Percentiles rank a stretch among this genome's conserved stretches.
These are phyloP conservation scores for Chiloscyllium punctatum DNA, from an alignment of 2,797 vertebrate genomes.

Conservation along the genomic window DNA sequence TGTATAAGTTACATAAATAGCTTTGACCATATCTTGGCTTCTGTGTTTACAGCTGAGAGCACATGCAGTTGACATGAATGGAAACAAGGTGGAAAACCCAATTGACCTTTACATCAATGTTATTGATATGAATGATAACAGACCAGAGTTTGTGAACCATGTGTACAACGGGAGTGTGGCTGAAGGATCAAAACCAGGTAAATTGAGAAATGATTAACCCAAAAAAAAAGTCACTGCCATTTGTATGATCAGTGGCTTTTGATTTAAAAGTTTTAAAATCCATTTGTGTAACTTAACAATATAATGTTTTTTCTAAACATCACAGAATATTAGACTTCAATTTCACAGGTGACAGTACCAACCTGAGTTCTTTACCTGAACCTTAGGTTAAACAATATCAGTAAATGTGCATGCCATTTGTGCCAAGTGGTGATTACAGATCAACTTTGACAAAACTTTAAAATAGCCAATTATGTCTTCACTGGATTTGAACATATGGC, in stretches of 20 bases:
- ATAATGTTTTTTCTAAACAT: too few relatives aligned
- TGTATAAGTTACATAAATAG: constrained; percentile 27
- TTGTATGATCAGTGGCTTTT: background rate
- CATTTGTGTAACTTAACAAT: background rate
- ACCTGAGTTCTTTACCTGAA: background rate
- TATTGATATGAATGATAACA: constrained; percentile 93
- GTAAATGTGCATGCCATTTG: background rate
- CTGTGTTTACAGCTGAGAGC: constrained; percentile 72
- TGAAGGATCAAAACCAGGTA: constrained; percentile 90
- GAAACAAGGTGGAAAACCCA: constrained; percentile 92
- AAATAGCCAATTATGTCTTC: background rate
- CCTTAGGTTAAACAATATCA: background rate
- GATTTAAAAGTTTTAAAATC: background rate
- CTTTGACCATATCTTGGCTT: constrained; percentile 39
- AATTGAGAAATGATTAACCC: background rate
- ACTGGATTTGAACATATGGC: background rate
- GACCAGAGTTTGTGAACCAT: constrained; percentile 84
- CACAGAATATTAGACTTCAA: background rate
- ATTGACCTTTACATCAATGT: constrained; percentile 95
- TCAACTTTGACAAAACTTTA: background rate
- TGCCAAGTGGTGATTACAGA: background rate
- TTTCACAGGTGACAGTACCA: background rate
- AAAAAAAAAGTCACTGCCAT: background rate
- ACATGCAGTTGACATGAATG: constrained; percentile 92
- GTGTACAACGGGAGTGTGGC: constrained; percentile 90